Conservation (phyloP, 2,888 invertebrate species). For the Heteromurus nitidus region DNA sequence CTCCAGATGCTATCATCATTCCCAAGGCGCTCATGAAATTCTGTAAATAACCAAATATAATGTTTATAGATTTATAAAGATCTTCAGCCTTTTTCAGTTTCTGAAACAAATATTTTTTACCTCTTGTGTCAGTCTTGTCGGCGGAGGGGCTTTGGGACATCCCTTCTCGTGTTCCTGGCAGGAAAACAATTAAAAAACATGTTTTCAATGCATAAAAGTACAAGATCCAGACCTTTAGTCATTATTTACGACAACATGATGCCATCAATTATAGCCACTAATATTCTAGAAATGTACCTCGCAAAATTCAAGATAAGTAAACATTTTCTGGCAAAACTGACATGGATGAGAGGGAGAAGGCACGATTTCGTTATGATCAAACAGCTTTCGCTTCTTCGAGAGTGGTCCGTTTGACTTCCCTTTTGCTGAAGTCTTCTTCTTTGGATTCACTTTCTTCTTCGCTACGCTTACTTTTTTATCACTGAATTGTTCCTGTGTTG, state of each 20-base stretch:
- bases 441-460: background rate
- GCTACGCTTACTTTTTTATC: no score
- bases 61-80: background rate
- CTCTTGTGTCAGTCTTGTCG: background rate
- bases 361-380: background rate
- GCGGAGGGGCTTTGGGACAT: constrained; percentile 24
- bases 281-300: constrained; percentile 10
- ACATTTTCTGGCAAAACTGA: background rate
- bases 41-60: constrained; percentile 7
- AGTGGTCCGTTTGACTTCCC: no score
- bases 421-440: background rate
- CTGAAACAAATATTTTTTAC: background rate
- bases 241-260: no score
- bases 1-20: background rate
- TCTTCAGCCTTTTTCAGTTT: background rate
- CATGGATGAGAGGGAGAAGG: background rate
- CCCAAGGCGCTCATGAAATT: constrained; percentile 21
- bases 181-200: background rate
- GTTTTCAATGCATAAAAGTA: background rate
- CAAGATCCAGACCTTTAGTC: no score
- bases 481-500: no score
- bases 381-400: background rate
- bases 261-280: background rate
- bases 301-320: constrained; percentile 13
- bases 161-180: constrained; percentile 22